These are phyloP conservation scores for Mercenaria mercenaria DNA, from an alignment of 1,140 invertebrate species.

Conservation along the genomic window DNA sequence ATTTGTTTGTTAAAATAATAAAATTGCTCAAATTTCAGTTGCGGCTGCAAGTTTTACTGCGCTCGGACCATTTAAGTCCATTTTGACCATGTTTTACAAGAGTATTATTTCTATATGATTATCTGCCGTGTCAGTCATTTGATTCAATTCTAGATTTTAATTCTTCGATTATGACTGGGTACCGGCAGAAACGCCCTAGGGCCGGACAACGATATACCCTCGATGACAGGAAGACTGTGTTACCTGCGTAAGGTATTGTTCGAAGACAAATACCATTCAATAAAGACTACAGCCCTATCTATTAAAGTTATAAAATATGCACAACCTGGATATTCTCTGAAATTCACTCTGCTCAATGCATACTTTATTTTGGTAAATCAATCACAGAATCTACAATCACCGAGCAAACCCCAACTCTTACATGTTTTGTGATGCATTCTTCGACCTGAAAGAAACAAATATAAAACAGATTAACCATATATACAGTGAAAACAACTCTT, in stretches of 20 bases:
- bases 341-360: too few relatives aligned
- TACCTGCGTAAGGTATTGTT: neutral
- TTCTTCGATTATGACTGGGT: constrained; percentile 8
- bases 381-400: too few relatives aligned
- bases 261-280: neutral
- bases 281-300: too few relatives aligned
- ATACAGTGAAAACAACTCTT: too few relatives aligned
- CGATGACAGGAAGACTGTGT: neutral
- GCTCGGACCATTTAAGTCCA: neutral
- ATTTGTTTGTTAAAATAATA: constrained; percentile 57
- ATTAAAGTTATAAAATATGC: too few relatives aligned
- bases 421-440: too few relatives aligned
- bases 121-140: constrained; percentile 29
- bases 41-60: constrained; percentile 23
- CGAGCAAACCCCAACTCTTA: too few relatives aligned
- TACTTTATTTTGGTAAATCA: too few relatives aligned
- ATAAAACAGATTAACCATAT: too few relatives aligned
- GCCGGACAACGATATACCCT: neutral
- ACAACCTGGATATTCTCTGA: too few relatives aligned
- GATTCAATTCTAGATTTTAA: constrained; percentile 32
- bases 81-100: constrained; percentile 51
- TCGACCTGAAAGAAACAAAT: too few relatives aligned
- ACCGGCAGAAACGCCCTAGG: neutral
- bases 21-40: constrained; percentile 51
- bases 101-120: constrained; percentile 37